These are phyloP conservation scores for Polia nebulosa DNA, from an alignment of 2,888 invertebrate species.

Conservation along the genomic window DNA sequence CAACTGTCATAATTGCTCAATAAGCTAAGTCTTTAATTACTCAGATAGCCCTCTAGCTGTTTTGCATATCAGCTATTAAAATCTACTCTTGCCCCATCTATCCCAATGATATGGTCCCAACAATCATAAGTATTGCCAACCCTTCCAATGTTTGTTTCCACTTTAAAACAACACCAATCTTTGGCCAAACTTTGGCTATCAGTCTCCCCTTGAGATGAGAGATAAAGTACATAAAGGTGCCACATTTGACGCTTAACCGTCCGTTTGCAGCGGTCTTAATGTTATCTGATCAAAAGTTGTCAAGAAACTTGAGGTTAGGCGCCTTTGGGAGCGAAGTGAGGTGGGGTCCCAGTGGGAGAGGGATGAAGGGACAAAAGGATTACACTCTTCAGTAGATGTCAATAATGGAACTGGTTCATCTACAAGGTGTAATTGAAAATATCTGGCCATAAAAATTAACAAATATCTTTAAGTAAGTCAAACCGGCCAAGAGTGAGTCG, in stretches of 20 bases:
- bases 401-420: conserved; percentile 1
- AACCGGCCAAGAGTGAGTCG: too few relatives aligned
- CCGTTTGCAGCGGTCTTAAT: conserved; percentile 75
- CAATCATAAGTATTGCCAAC: conserved; percentile 36
- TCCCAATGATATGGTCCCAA: neutral
- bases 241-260: conserved; percentile 76
- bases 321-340: conserved; percentile 47
- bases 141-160: conserved; percentile 49
- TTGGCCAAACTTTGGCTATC: conserved; percentile 55
- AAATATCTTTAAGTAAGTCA: too few relatives aligned
- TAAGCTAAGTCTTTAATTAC: neutral
- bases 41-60: conserved; percentile 21
- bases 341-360: conserved; percentile 42
- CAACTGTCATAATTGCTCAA: conserved; percentile 2
- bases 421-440: neutral
- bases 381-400: conserved; percentile 4
- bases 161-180: conserved; percentile 56
- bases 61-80: conserved; percentile 29
- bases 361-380: neutral
- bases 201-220: conserved; percentile 62
- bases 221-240: conserved; percentile 72
- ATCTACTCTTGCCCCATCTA: conserved; percentile 15
- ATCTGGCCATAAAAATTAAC: too few relatives aligned
- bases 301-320: conserved; percentile 75
- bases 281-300: conserved; percentile 87